Percentiles rank a stretch among this genome's conserved stretches.
phyloP scores from a whole-genome alignment of 2,797 vertebrate genomes.

The Kryptolebias ocellatus region DNA sequence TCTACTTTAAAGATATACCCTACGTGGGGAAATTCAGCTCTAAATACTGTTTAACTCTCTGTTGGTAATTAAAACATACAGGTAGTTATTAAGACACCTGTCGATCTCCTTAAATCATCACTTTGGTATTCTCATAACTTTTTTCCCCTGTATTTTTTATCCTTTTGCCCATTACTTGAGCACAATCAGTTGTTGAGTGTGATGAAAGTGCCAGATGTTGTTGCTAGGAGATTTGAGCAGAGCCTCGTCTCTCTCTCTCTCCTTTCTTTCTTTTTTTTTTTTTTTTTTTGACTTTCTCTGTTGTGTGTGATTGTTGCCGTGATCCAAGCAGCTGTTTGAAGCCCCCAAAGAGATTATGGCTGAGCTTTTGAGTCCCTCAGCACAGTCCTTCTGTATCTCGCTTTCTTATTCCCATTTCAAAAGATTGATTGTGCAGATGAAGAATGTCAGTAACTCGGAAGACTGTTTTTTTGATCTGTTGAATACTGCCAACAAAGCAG shows the following conservation, averaged over 20 bases:
- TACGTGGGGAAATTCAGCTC: background rate
- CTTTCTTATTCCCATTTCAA: conserved; percentile 28
- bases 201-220: conserved; percentile 56
- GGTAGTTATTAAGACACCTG: background rate
- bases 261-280: conserved; percentile 19
- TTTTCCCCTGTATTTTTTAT: background rate
- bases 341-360: conserved; percentile 46
- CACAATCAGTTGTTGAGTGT: conserved; percentile 17
- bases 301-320: conserved; percentile 42
- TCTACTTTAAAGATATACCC: background rate
- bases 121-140: conserved; percentile 1
- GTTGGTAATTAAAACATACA: background rate
- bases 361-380: conserved; percentile 27
- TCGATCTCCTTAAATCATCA: conserved; percentile 12
- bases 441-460: conserved; percentile 13
- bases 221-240: conserved; percentile 55
- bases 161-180: conserved; percentile 26
- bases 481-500: background rate
- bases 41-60: background rate
- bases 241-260: conserved; percentile 16
- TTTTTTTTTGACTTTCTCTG: conserved; percentile 28
- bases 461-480: background rate
- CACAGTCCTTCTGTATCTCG: conserved; percentile 22
- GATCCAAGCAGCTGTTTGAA: conserved; percentile 57
- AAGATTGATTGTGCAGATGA: conserved; percentile 33